Evolutionary conservation across 2,888 invertebrate species (phyloP).

Genomic region (Campoletis raptor): DNA sequence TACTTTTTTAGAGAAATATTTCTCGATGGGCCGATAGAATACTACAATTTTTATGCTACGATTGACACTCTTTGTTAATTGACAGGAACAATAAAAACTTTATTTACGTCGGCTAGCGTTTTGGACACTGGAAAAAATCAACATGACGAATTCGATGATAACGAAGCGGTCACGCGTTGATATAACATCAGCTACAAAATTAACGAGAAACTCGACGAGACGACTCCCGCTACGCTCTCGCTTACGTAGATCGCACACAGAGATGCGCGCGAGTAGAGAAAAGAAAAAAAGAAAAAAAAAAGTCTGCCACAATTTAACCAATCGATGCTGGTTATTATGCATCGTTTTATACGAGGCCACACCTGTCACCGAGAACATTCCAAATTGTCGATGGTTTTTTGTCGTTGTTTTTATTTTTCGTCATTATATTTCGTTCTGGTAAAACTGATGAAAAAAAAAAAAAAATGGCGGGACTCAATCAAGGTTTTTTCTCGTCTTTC

Average conservation of each 20-base stretch:
- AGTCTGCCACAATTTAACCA: not conserved
- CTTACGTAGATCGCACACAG: not conserved
- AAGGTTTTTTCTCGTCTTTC: not conserved
- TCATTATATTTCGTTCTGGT: not conserved
- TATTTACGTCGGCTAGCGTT: not conserved
- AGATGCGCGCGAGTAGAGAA: not conserved
- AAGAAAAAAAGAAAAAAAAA: not conserved
- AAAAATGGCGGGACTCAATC: slow-evolving; percentile 10
- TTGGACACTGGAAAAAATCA: not conserved
- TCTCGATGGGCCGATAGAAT: not conserved
- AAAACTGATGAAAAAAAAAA: not conserved
- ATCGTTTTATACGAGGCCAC: not conserved
- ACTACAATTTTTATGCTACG: not conserved
- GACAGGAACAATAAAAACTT: too few species aligned
- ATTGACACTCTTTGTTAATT: too few species aligned
- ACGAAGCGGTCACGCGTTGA: not conserved
- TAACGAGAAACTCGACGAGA: slow-evolving; percentile 40
- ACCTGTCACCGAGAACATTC: not conserved
- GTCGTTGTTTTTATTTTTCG: not conserved
- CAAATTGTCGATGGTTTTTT: not conserved
- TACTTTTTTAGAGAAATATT: not conserved
- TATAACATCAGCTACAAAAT: slow-evolving; percentile 9
- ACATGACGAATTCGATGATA: not conserved
- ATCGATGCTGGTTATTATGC: not conserved
- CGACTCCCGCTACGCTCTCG: not conserved